Base-by-base conservation (phyloP, 2,797 vertebrate species). In the Pampus argenteus region DNA sequence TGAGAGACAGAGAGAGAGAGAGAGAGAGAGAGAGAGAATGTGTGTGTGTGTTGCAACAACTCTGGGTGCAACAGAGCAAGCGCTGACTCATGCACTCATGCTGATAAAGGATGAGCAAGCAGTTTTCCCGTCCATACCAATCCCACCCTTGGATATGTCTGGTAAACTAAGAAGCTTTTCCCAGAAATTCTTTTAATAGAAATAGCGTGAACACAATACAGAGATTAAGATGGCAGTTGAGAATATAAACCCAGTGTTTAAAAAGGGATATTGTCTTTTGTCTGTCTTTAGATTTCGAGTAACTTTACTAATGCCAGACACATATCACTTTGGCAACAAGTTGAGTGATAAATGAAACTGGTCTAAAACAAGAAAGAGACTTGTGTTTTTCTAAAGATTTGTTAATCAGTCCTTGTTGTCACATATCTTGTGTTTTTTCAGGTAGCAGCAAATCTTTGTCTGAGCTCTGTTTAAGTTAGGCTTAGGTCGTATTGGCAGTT, bases 81-180 rank as follows among this genome's bases (percentile, higher is more conserved):
- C 89, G 96, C 96, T 97, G 96, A 97, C 91, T 97, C 96, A 97
- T 87, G 75, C 78, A 28, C 82, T 90, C 89, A 74, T 95, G 94
- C 95, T 96, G 95, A 97, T 94, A 94, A 92, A 92, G 93, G 91
- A 95, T 97, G 95, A 97, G 88, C 86, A 90, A 95, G 96, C 96
- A 94, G 17, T 88, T 96, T 96, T 88, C 81, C 85, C 56, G 31
- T 81, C 76, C 70, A 60, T 65, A 78, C 76, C 71, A 74, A 78
- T 86, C 84, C 81, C 86, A 60, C 81, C 54, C 84, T 80, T 67
- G 63, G 49, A 86, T 86, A 26, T 3, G 57, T 78, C 71, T 77
- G 60, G 51, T 82, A 63, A 87, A 77, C 74, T 40, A 62, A 47
- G 52, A 62, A 31, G 18, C 54, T 66, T 78, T 78, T 78, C 70